Evolutionary conservation across 2,113 vertebrate species (phyloP), one percentile per base, ranked within the genome.

Genomic region (Fukomys damarensis): DNA sequence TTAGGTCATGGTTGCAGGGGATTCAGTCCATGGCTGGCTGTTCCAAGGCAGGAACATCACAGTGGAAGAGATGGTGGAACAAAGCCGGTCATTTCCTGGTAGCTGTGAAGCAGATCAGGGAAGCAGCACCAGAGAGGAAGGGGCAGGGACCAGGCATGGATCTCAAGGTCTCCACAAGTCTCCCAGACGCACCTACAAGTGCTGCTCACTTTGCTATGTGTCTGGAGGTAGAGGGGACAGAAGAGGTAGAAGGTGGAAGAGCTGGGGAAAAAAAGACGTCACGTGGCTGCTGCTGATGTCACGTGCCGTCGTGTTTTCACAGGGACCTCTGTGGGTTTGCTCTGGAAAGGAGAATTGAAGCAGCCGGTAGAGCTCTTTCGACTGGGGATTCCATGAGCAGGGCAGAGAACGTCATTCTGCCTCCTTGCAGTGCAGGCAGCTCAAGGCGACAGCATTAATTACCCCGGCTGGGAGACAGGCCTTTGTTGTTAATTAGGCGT

Each of bases 311-410:
- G 49, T 35, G 76, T 96, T 90, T 95, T 54, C 16, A 35, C 58
- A 65, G 86, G 66, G 66, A 82, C 54, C 28, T 58, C 68, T 93
- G 66, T 49, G 35, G 43, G 49, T 86, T 97, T 93, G 59, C 86
- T 94, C 77, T 95, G 77, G 54, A 93, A 94, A 85, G 83, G 77
- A 88, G 79, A 79, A 82, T 89, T 94, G 79, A 43, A 43, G 41
- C 52, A 3, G 38, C n/a, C 35, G 52, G 63, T 1, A 32, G 70
- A 89, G 16, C 77, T 43, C 32, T 68, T 82, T 41, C 59, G n/a
- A 46, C 4, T 35, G 85, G 72, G n/a, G 38, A 61, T 58, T 76
- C 70, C 30, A 46, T 32, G 43, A 77, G 74, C 41, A 46, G 13
- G 43, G 72, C 41, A 28, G 72, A 77, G 43, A 49, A 58, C 56